phyloP scores from a whole-genome alignment of 2,113 vertebrate species.

The Anoplopoma fimbria region DNA sequence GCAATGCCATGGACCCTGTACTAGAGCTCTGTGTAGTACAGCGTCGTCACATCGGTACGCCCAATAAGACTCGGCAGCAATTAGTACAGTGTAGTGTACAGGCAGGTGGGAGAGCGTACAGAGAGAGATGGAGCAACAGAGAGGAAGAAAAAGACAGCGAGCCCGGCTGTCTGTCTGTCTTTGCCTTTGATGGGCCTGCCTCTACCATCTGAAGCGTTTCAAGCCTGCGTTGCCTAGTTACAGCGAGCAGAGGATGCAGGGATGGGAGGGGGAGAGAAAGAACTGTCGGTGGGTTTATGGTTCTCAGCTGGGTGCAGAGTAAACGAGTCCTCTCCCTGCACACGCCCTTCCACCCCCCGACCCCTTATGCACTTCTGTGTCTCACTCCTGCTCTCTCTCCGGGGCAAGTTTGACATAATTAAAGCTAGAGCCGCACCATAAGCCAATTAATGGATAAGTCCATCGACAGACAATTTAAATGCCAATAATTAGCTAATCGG shows the following conservation, averaged over 20 bases:
- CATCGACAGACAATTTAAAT: neutral
- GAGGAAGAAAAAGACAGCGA: slow-evolving; percentile 27
- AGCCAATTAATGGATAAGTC: neutral
- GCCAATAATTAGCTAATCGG: neutral
- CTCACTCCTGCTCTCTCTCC: neutral
- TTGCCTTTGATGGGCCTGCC: slow-evolving; percentile 72
- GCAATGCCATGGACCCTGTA: neutral
- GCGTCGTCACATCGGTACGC: neutral
- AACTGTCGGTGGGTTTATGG: slow-evolving; percentile 34
- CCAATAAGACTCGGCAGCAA: slow-evolving; percentile 3
- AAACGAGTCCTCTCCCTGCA: slow-evolving; percentile 43
- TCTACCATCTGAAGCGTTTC: slow-evolving; percentile 43
- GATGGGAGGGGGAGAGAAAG: slow-evolving; percentile 47
- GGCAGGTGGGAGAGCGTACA: slow-evolving; percentile 31
- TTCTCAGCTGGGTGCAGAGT: slow-evolving; percentile 41
- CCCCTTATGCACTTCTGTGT: neutral
- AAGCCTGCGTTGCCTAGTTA: slow-evolving; percentile 79
- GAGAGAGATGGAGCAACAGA: neutral
- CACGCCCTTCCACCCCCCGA: neutral
- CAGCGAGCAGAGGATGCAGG: slow-evolving; percentile 65
- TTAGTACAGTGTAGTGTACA: slow-evolving; percentile 16
- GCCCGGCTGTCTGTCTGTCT: slow-evolving; percentile 34
- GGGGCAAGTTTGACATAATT: neutral
- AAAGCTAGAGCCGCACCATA: neutral
- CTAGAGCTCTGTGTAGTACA: neutral